Conservation (phyloP, 2,113 vertebrate species). For the Collichthys lucidus region DNA sequence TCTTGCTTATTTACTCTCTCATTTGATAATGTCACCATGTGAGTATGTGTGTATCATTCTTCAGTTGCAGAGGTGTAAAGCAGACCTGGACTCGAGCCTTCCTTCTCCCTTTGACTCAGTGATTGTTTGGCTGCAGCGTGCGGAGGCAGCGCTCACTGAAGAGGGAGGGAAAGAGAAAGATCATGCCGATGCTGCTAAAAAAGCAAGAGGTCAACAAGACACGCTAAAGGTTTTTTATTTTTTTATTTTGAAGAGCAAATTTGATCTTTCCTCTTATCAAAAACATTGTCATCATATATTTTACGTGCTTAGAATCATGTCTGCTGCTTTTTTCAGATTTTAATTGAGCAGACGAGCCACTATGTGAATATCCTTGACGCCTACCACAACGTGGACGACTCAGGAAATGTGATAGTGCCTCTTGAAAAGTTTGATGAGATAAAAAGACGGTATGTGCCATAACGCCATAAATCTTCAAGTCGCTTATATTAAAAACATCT, state of each 20-base stretch:
- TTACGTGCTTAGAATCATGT: background rate
- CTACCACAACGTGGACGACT: conserved; percentile 27
- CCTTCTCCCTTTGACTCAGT: conserved; percentile 66
- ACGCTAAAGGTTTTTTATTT: conserved; percentile 37
- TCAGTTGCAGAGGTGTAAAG: conserved; percentile 59
- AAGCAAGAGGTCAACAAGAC: conserved; percentile 62
- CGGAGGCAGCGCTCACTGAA: conserved; percentile 38
- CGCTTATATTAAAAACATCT: background rate
- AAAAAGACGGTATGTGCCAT: conserved; percentile 49
- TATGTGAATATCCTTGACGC: conserved; percentile 28
- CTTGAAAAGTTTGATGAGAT: conserved; percentile 60
- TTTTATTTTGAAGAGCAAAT: background rate
- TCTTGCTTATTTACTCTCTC: background rate
- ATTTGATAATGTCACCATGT: background rate
- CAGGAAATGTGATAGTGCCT: conserved; percentile 22
- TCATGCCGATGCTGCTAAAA: conserved; percentile 53
- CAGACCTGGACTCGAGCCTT: conserved; percentile 58
- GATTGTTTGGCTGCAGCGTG: conserved; percentile 58
- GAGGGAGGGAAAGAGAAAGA: conserved; percentile 9
- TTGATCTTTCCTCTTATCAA: background rate
- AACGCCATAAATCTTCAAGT: background rate
- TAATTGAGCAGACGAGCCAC: conserved; percentile 54
- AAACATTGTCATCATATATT: background rate
- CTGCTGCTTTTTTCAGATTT: conserved; percentile 34
- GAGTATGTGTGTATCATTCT: background rate